phyloP scores from a whole-genome alignment of 1,140 invertebrate genomes.

The Drosophila lowei region DNA sequence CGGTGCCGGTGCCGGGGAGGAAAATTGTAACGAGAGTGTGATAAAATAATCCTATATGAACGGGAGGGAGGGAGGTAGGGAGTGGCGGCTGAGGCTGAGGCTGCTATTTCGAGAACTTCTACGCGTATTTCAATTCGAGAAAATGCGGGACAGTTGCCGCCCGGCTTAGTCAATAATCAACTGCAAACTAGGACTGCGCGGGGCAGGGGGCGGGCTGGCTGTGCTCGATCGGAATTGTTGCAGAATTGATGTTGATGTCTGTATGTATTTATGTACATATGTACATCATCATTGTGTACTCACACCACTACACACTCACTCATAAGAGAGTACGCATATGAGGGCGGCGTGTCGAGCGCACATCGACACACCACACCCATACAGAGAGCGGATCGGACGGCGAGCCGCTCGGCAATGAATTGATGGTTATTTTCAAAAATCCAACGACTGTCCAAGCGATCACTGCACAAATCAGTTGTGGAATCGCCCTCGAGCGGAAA shows the following conservation, averaged over 20 bases:
- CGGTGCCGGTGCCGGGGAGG: conserved; percentile 7
- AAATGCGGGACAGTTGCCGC: conserved; percentile 72
- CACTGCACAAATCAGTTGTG: conserved; percentile 78
- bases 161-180: conserved; percentile 73
- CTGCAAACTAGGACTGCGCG: conserved; percentile 27
- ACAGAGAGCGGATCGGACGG: conserved; percentile 19
- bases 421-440: conserved; percentile 82
- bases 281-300: conserved; percentile 34
- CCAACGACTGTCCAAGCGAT: conserved; percentile 82
- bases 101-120: conserved; percentile 43
- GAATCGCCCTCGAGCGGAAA: conserved; percentile 79
- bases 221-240: conserved; percentile 54
- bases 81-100: conserved; percentile 1
- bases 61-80: background rate
- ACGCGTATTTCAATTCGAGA: conserved; percentile 36
- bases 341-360: conserved; percentile 62
- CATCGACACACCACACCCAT: conserved; percentile 27
- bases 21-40: conserved; percentile 56
- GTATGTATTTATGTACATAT: background rate
- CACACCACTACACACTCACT: conserved; percentile 24
- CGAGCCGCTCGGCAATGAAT: conserved; percentile 62
- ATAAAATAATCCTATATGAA: conserved; percentile 70
- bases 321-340: conserved; percentile 36
- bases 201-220: conserved; percentile 10
- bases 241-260: conserved; percentile 66